Base-by-base conservation (phyloP, 2,797 vertebrate genomes). In the Emys orbicularis region DNA sequence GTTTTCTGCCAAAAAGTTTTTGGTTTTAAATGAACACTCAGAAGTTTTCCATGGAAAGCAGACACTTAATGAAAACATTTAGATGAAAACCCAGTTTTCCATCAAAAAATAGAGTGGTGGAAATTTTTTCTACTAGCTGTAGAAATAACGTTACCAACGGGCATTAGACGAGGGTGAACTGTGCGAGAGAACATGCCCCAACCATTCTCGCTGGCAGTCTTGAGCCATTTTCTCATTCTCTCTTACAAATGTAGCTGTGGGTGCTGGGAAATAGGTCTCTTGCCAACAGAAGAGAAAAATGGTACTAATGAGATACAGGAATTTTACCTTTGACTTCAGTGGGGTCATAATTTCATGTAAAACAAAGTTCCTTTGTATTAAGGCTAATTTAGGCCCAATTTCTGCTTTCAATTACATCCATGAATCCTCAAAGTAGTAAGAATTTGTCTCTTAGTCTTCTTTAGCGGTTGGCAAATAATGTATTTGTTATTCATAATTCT, bases 101-200 rank as follows among this genome's bases (percentile, higher is more conserved):
- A 37, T 68, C 8, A 68, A 37, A 68, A 61, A 72, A 72, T 68
- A 21, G n/a, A n/a, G 19, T 68, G 65, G 65, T 37, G n/a, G 65
- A 72, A 41, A 23, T 41, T n/a, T 68, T 61, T 37, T n/a, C 61
- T 31, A 0, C 9, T 59, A 80, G 56, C 12, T 29, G 29, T 57
- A 86, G 83, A 81, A 82, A 44, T 15, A 76, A 50, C 0, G 1
- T 1, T 12, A 16, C 80, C 72, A 76, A 80, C 0, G 0, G n/a
- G 27, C 31, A 12, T 15, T 85, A 72, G 65, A 23, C 3, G 19
- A 72, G 19, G n/a, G n/a, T 12, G 41, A 68, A 50, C 25, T 25
- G 4, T 25, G 23, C 3, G 18, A 72, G n/a, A 50, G 56, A 83
- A 25, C 4, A 77, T 92, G 57, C 47, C 6, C n/a, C 11, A 52